Evolutionary conservation across 2,113 vertebrate species (phyloP).

Genomic region (Hemiscyllium ocellatum): DNA sequence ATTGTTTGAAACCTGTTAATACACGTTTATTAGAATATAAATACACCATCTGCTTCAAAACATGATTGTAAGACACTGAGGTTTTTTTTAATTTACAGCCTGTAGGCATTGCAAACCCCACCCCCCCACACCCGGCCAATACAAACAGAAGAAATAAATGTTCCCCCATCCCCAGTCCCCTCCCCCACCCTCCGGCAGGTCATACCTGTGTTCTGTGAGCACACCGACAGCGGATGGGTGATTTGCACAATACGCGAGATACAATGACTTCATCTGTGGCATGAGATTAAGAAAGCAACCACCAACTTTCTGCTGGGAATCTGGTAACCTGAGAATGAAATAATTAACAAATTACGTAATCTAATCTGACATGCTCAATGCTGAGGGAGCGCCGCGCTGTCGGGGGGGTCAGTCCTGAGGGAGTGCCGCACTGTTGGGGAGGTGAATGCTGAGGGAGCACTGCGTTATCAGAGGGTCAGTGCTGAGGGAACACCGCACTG

Average conservation of each 20-base stretch:
- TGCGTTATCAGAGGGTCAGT: too few species aligned
- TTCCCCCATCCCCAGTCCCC: too few species aligned
- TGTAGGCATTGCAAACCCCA: background rate
- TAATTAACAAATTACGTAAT: background rate
- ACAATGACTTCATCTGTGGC: slow-evolving; percentile 81
- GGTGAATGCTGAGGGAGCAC: background rate
- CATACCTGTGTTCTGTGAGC: slow-evolving; percentile 89
- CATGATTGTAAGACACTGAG: background rate
- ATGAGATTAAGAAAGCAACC: slow-evolving; percentile 80
- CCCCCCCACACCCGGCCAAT: background rate
- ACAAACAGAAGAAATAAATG: background rate
- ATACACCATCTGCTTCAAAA: background rate
- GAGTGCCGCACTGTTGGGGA: background rate
- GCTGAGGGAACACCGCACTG: background rate
- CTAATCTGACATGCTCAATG: too few species aligned
- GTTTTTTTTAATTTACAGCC: background rate
- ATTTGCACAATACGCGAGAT: slow-evolving; percentile 85
- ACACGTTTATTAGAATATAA: background rate
- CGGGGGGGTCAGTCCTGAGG: background rate
- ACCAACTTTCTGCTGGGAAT: slow-evolving; percentile 83
- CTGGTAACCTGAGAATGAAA: slow-evolving; percentile 62
- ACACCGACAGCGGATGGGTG: slow-evolving; percentile 86
- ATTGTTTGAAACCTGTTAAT: background rate
- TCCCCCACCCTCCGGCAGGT: background rate
- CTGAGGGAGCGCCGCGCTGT: background rate